Evolutionary conservation across 2,113 vertebrate species (phyloP), one percentile per base, ranked within the genome.

Genomic region (Pardalotus punctatus): DNA sequence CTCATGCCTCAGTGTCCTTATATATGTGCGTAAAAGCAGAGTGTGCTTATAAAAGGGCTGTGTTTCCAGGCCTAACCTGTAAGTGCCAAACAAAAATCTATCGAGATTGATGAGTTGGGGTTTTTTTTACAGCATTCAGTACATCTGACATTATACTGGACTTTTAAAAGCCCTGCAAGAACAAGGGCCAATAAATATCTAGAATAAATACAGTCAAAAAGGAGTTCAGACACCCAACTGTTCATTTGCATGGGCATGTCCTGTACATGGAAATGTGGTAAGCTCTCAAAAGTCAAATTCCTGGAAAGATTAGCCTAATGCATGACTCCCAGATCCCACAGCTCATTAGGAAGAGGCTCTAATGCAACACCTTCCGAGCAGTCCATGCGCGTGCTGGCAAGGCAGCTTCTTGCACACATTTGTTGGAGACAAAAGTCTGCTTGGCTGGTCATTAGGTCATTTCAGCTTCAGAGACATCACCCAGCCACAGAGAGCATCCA

Each of bases 51-150:
- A 93, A 97, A 95, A 94, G 56, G 50, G 73, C 56, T 66, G 36
- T 81, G 27, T 57, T 85, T 95, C 81, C 85, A 86, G 70, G 67
- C 48, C 77, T 79, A 80, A 91, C 72, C 72, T 88, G 3, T 69
- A 94, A 94, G 82, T 86, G 90, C 78, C 95, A 88, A 88, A 87
- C 42, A 93, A 96, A 92, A 94, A 93, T 94, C 77, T 48, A 62
- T 50, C 20, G 31, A 81, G 78, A 91, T n/a, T 81, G 88, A 96
- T 79, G 76, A 82, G 40, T 64, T 3, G 0, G 16, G 21, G 21
- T 3, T 85, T 77, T 73, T 95, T 84, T 95, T 91, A n/a, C 15
- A 14, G 67, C 5, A 3, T 86, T 95, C 42, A 2, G 72, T 70
- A 93, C 7, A 17, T 90, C 67, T 40, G 28, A 86, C 57, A 71